phyloP scores from a whole-genome alignment of 2,888 invertebrate genomes.

The Andrena marginata region DNA sequence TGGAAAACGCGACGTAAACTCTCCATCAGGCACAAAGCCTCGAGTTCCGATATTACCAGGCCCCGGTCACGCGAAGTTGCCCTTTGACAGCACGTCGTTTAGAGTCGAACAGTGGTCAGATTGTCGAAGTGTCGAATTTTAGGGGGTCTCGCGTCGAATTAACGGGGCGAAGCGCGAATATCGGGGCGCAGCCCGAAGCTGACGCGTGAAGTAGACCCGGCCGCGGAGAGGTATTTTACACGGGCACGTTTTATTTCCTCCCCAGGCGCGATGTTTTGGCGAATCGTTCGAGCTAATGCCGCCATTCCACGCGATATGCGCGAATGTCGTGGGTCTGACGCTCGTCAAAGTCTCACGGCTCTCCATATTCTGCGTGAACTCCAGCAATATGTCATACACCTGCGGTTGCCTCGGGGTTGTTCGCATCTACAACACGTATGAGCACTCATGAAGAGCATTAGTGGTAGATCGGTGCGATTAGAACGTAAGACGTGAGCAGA shows the following conservation, averaged over 20 bases:
- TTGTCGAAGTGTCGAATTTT: conserved; percentile 2
- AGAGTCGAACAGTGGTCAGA: neutral
- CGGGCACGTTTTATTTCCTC: neutral
- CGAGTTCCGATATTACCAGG: neutral
- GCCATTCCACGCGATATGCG: neutral
- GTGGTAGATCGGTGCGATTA: no score
- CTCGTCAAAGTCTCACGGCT: neutral
- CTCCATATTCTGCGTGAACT: conserved; percentile 4
- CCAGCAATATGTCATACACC: neutral
- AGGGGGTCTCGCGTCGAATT: neutral
- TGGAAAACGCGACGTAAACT: neutral
- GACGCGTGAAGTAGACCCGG: neutral
- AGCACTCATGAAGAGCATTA: neutral
- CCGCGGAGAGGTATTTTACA: neutral
- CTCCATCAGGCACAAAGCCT: neutral
- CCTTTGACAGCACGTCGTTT: conserved; percentile 4
- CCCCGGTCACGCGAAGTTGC: neutral
- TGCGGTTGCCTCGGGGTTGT: neutral
- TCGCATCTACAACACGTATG: neutral
- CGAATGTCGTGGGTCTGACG: neutral
- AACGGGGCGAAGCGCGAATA: neutral
- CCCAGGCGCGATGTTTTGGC: neutral
- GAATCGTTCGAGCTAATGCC: conserved; percentile 5
- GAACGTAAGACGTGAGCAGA: no score
- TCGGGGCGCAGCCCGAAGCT: neutral